phyloP scores from a whole-genome alignment of 2,797 vertebrate genomes.

The Anabacerthia variegaticeps region DNA sequence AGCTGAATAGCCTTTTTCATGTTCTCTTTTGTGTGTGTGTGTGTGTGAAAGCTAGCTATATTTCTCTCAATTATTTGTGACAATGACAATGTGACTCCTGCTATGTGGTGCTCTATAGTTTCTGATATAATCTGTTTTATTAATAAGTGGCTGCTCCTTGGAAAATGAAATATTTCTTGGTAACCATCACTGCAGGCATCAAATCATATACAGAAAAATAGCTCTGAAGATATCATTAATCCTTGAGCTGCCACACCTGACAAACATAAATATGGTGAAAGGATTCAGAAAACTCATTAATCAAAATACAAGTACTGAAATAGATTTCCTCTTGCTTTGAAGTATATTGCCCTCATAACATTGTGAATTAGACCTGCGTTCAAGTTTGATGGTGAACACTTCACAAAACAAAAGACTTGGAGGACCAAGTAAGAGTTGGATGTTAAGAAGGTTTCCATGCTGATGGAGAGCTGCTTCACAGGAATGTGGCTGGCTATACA shows the following conservation, averaged over 20 bases:
- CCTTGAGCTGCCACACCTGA: constrained; percentile 13
- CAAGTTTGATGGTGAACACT: background rate
- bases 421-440: background rate
- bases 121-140: constrained; percentile 20
- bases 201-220: constrained; percentile 3
- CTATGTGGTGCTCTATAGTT: background rate
- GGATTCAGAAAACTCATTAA: constrained; percentile 20
- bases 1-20: background rate
- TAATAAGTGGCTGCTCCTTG: constrained; percentile 22
- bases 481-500: background rate
- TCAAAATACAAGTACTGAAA: constrained; percentile 27
- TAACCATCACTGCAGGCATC: constrained; percentile 31
- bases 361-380: constrained; percentile 25
- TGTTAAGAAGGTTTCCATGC: background rate
- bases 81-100: background rate
- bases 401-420: background rate
- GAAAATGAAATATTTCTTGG: constrained; percentile 42
- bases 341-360: constrained; percentile 12
- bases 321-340: constrained; percentile 57
- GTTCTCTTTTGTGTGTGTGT: background rate
- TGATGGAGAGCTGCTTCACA: background rate
- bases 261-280: background rate
- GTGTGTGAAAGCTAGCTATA: background rate
- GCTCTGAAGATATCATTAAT: constrained; percentile 16
- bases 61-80: constrained; percentile 25